These are phyloP conservation scores for Silurus aristotelis DNA, from an alignment of 2,797 vertebrate species.

Conservation along the genomic window DNA sequence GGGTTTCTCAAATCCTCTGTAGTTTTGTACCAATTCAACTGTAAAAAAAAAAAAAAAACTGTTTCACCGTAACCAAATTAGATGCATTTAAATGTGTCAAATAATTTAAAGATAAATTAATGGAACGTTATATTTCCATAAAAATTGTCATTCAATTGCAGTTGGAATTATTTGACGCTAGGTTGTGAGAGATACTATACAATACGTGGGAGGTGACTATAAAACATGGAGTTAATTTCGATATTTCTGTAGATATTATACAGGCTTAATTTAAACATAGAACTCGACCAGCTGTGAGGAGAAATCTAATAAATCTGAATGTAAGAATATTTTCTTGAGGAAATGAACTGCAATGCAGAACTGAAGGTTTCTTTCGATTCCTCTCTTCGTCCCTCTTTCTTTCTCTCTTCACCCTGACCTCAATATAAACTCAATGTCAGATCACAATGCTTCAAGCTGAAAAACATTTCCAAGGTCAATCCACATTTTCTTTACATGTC, in stretches of 20 bases:
- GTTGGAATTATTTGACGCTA: too few species aligned
- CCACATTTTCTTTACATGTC: background rate
- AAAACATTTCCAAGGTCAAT: background rate
- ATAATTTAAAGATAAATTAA: too few species aligned
- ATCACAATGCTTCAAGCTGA: background rate
- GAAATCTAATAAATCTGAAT: background rate
- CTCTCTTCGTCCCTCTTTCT: background rate
- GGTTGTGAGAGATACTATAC: too few species aligned
- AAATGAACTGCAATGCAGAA: background rate
- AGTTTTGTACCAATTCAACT: too few species aligned
- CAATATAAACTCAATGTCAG: background rate
- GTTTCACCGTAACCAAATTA: too few species aligned
- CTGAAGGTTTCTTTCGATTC: background rate
- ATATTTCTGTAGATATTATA: background rate
- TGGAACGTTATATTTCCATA: too few species aligned
- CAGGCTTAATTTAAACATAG: background rate
- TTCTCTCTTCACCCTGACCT: background rate
- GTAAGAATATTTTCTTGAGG: background rate
- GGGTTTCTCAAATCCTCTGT: too few species aligned
- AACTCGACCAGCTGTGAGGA: background rate
- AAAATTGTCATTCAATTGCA: too few species aligned
- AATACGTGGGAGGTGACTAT: too few species aligned
- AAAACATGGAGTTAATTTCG: background rate
- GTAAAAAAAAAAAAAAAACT: too few species aligned
- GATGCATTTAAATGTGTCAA: too few species aligned